Evolutionary conservation across 2,888 invertebrate genomes (phyloP), one percentile per base, ranked within the genome.

Genomic region (Sympetrum striolatum): DNA sequence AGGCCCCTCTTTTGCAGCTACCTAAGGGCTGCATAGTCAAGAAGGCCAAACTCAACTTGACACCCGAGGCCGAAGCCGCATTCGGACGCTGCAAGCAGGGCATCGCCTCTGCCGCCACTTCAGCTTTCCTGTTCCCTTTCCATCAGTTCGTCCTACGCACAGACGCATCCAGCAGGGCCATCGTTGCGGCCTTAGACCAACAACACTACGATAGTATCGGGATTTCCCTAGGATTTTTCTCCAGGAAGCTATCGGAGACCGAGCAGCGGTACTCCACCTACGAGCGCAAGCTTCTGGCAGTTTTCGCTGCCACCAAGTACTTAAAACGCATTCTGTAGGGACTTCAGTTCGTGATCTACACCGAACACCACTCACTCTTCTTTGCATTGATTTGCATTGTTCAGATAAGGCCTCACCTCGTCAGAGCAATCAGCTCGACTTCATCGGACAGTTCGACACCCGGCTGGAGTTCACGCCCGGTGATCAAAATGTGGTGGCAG

Each of bases 111-210:
- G 37, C 37, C 8, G 35, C 81, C 6, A 35, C 44, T 6, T 39
- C 44, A 39, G 81, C 81, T 5, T 39, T 39, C 31, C 8, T 39
- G 6, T 39, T 22, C 6, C 31, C 14, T 4, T 35, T 22, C 31
- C 22, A 6, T 6, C 81, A 25, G 18, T 18, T 25, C 8, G 81
- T 35, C 81, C 12, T 81, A 12, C 37, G 37, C 31, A 81, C 31
- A 12, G 92, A 92, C 53, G 92, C 92, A 0, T 93, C 93, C 0
- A 92, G 92, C 39, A 35, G 90, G 1, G 92, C 92, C 1, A 91
- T 92, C 0, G 92, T 92, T 14, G 92, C 92, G 0, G 91, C 91
- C 0, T 91, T 93, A 0, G 91, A 93, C 58, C 92, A 93, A 86
- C 25, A 53, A 15, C 39, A n/a, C n/a, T n/a, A n/a, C n/a, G n/a